Percentiles rank a stretch among this genome's conserved stretches.
Evolutionary conservation across 2,888 invertebrate species (phyloP).

Genomic region (Graphium colonna): DNA sequence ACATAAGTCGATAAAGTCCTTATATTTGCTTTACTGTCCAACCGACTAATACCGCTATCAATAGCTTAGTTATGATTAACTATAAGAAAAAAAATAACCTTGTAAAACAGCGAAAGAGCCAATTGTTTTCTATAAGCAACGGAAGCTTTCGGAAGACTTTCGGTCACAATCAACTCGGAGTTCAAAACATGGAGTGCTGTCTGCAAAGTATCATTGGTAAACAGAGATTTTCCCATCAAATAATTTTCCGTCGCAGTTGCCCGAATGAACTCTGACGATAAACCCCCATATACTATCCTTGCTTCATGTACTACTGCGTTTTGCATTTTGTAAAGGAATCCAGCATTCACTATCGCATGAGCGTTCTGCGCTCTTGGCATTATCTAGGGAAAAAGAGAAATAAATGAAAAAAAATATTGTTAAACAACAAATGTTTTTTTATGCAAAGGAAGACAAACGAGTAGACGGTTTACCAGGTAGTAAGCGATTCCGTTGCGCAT

Average conservation of each 20-base stretch:
- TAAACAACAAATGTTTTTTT: too few species aligned
- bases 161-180: constrained; percentile 47
- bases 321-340: constrained; percentile 75
- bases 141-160: constrained; percentile 77
- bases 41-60: too few species aligned
- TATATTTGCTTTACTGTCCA: too few species aligned
- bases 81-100: constrained; percentile 68
- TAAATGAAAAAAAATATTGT: constrained; percentile 11
- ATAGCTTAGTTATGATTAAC: too few species aligned
- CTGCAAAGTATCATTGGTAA: constrained; percentile 61
- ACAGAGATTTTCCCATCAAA: constrained; percentile 57
- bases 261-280: constrained; percentile 60
- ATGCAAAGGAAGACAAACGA: too few species aligned
- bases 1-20: too few species aligned
- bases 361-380: constrained; percentile 86
- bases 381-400: constrained; percentile 73
- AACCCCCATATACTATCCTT: constrained; percentile 79
- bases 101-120: constrained; percentile 83
- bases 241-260: constrained; percentile 75
- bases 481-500: too few species aligned
- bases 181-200: constrained; percentile 43
- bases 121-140: constrained; percentile 80
- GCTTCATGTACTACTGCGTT: constrained; percentile 46
- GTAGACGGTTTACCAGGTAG: too few species aligned
- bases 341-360: constrained; percentile 87